A percentile compares a stretch with the other conserved stretches of the same genome.
Conservation (phyloP, 2,888 invertebrate species). For the Eretmocerus hayati region DNA sequence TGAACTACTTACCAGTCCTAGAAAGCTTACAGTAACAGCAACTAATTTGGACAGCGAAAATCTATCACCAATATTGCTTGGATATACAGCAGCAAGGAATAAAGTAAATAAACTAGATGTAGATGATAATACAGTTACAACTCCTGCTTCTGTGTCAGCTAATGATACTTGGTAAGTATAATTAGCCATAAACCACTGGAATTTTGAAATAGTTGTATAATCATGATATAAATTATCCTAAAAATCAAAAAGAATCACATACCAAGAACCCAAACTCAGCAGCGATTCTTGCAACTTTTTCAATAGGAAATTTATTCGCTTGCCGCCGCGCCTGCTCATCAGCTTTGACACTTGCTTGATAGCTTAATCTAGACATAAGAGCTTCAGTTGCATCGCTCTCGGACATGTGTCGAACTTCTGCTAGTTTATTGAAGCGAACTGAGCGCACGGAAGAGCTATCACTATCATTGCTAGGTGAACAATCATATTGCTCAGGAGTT, state of each 20-base stretch:
- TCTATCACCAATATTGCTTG: constrained; percentile 72
- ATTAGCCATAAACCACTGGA: constrained; percentile 93
- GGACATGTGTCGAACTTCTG: constrained; percentile 84
- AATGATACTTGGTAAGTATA: constrained; percentile 87
- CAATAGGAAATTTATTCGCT: constrained; percentile 68
- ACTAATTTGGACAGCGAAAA: constrained; percentile 81
- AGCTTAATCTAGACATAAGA: constrained; percentile 85
- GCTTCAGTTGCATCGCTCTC: constrained; percentile 90
- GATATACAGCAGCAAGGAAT: constrained; percentile 78
- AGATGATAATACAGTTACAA: constrained; percentile 84
- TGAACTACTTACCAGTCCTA: constrained; percentile 72
- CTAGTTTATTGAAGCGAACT: constrained; percentile 86
- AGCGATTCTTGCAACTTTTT: constrained; percentile 75
- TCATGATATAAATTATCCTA: background rate
- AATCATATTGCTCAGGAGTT: constrained; percentile 61
- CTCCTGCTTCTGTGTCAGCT: constrained; percentile 72
- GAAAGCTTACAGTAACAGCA: constrained; percentile 70
- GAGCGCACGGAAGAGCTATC: constrained; percentile 80
- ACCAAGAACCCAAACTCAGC: constrained; percentile 81
- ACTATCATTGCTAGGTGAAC: constrained; percentile 66
- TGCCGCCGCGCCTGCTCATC: constrained; percentile 69
- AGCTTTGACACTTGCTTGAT: constrained; percentile 82
- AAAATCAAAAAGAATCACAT: constrained; percentile 35
- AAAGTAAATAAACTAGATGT: constrained; percentile 86
- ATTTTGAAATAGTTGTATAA: constrained; percentile 18